Conservation (phyloP, 2,888 invertebrate genomes). For the Isotomurus palustris region DNA sequence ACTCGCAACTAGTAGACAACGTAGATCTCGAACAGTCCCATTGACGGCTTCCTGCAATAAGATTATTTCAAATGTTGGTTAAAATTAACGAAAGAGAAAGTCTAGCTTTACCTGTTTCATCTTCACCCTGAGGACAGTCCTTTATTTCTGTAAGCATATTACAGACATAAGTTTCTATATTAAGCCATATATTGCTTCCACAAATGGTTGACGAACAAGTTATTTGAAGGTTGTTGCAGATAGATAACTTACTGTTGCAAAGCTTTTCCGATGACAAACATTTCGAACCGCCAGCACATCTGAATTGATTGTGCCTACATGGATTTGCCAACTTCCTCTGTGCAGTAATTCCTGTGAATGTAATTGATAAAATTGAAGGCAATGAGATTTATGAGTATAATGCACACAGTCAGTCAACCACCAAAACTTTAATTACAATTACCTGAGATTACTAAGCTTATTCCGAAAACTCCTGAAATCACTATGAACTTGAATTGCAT, state of each 20-base stretch:
- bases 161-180: background rate
- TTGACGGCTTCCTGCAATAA: constrained; percentile 9
- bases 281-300: constrained; percentile 33
- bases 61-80: background rate
- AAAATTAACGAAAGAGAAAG: background rate
- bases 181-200: background rate
- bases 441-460: too few relatives aligned
- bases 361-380: background rate
- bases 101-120: constrained; percentile 24
- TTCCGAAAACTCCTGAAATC: too few relatives aligned
- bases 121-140: constrained; percentile 41
- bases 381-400: background rate
- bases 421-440: too few relatives aligned
- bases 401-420: background rate
- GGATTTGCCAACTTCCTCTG: background rate
- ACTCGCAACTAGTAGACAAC: constrained; percentile 29
- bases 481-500: too few relatives aligned
- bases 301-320: constrained; percentile 42
- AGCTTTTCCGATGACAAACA: constrained; percentile 37
- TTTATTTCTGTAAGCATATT: constrained; percentile 10
- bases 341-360: background rate
- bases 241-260: constrained; percentile 33
- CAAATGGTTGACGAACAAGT: background rate
- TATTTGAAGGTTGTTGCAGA: too few relatives aligned
- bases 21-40: constrained; percentile 33